These are phyloP conservation scores for Ianthella basta DNA, from an alignment of 37 sponge, comb jelly and placozoan species.

Conservation along the genomic window DNA sequence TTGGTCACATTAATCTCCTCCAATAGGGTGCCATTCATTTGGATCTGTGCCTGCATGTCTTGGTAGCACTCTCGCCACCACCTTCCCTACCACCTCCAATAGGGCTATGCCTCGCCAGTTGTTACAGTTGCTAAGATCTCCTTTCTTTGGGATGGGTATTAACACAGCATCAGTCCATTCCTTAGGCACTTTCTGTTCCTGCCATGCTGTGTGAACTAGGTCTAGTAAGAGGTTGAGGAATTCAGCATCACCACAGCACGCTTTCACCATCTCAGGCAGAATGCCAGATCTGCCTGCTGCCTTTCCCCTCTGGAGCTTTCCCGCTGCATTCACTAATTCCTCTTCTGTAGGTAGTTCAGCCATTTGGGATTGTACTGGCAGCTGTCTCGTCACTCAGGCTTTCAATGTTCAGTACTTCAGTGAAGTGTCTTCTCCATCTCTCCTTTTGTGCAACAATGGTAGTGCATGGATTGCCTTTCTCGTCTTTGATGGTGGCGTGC, in stretches of 20 bases:
- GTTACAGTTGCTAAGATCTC: conserved; percentile 15
- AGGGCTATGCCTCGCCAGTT: conserved; percentile 23
- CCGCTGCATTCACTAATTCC: too few relatives aligned
- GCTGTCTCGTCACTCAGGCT: conserved; percentile 9
- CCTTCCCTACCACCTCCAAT: conserved; percentile 22
- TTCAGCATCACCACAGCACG: too few relatives aligned
- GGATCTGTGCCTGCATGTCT: background rate
- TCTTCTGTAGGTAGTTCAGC: conserved; percentile 7
- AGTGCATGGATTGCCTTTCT: conserved; percentile 28
- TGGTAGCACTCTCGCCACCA: conserved; percentile 15
- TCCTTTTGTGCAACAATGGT: conserved; percentile 8
- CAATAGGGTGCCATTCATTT: background rate
- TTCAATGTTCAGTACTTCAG: conserved; percentile 17
- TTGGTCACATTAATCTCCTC: conserved; percentile 9
- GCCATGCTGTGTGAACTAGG: too few relatives aligned
- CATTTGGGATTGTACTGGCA: background rate
- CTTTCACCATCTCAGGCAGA: too few relatives aligned
- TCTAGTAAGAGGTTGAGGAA: too few relatives aligned
- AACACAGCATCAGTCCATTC: background rate
- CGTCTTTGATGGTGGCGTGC: background rate
- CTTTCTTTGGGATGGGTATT: conserved; percentile 30
- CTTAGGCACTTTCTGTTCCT: too few relatives aligned
- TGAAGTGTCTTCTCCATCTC: conserved; percentile 42
- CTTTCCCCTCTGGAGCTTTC: too few relatives aligned
- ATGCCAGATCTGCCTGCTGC: too few relatives aligned